phyloP scores from a whole-genome alignment of 2,888 invertebrate genomes.

The Cheiracanthium punctorium region DNA sequence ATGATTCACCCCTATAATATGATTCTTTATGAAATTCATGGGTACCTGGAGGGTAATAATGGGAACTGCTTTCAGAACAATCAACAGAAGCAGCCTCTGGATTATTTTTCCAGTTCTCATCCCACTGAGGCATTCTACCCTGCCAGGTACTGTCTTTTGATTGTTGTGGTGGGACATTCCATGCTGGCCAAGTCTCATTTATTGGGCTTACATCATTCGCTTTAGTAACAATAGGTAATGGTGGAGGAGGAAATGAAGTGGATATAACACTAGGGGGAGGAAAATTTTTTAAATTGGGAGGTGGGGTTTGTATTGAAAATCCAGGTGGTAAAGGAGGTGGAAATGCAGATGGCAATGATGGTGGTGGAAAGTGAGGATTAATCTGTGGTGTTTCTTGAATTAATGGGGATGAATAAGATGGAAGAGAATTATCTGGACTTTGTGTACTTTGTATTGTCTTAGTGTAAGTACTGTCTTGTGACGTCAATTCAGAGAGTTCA shows the following conservation, averaged over 20 bases:
- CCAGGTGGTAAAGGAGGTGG: slow-evolving; percentile 38
- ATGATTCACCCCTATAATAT: slow-evolving; percentile 10
- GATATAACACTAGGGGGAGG: slow-evolving; percentile 24
- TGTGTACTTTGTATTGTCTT: not conserved
- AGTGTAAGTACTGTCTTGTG: not conserved
- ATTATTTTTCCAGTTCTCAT: not conserved
- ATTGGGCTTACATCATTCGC: slow-evolving; percentile 12
- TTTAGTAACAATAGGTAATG: slow-evolving; percentile 14
- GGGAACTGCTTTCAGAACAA: not conserved
- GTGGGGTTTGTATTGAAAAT: slow-evolving; percentile 41
- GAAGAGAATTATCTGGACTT: not conserved
- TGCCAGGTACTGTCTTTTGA: slow-evolving; percentile 21
- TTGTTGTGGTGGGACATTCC: slow-evolving; percentile 5
- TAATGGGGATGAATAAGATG: not conserved
- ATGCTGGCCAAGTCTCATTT: slow-evolving; percentile 24
- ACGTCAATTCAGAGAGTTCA: slow-evolving; percentile 20
- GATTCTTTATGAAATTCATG: slow-evolving; percentile 16
- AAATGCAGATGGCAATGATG: slow-evolving; percentile 34
- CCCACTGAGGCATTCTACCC: slow-evolving; percentile 14
- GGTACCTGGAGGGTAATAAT: slow-evolving; percentile 21
- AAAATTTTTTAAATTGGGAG: slow-evolving; percentile 28
- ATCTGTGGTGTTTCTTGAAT: slow-evolving; percentile 16
- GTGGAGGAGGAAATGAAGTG: slow-evolving; percentile 37
- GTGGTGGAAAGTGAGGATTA: slow-evolving; percentile 14
- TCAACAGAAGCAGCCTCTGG: not conserved